Percentiles rank a stretch among this genome's conserved stretches.
Conservation (phyloP, 2,888 invertebrate genomes). For the Furcula furcula region DNA sequence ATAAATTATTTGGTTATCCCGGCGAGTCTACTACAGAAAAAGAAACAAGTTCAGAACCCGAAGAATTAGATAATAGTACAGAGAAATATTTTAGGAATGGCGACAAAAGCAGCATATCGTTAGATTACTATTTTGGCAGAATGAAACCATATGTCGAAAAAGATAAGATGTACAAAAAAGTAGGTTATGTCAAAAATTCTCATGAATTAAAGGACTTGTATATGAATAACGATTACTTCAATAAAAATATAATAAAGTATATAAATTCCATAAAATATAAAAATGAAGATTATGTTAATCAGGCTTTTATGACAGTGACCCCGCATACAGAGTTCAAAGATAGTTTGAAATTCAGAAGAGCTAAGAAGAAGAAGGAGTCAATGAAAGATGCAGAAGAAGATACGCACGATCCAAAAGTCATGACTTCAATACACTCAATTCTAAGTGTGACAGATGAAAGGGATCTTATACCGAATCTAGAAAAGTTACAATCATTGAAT, state of each 20-base stretch:
- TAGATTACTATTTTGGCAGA: constrained; percentile 39
- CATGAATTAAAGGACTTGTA: constrained; percentile 6
- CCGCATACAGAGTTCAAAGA: not conserved
- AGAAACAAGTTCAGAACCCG: not conserved
- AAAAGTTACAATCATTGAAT: constrained; percentile 15
- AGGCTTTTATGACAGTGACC: not conserved
- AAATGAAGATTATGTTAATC: not conserved
- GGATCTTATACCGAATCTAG: constrained; percentile 17
- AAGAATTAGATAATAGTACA: too few species aligned
- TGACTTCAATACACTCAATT: constrained; percentile 14
- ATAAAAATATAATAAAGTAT: constrained; percentile 8
- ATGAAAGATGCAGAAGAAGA: too few species aligned
- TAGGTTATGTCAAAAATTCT: constrained; percentile 10
- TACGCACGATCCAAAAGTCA: too few species aligned
- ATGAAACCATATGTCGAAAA: constrained; percentile 7
- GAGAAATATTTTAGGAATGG: constrained; percentile 1
- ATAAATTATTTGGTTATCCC: constrained; percentile 25
- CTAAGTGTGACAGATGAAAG: constrained; percentile 12
- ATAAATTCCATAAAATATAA: not conserved
- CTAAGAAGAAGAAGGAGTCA: too few species aligned
- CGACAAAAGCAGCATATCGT: constrained; percentile 15
- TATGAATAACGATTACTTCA: constrained; percentile 10
- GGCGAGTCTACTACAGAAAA: not conserved
- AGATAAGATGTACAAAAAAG: constrained; percentile 1
- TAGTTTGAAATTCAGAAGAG: too few species aligned